A percentile compares a stretch with the other conserved stretches of the same genome.
phyloP scores from a whole-genome alignment of 2,888 invertebrate species.

The Acleris literana region DNA sequence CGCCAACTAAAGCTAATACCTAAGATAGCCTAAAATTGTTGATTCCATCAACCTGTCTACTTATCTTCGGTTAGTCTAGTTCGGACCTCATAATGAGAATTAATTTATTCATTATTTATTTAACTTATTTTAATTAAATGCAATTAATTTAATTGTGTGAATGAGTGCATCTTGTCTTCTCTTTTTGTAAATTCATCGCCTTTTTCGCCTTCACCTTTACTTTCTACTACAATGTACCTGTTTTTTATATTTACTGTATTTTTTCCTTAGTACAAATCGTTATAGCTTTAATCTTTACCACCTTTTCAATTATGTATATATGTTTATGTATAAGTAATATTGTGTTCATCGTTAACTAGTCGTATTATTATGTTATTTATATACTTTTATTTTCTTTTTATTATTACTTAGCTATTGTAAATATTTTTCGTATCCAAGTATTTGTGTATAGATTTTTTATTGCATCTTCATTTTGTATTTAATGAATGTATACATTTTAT shows the following conservation, averaged over 20 bases:
- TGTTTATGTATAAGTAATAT: constrained; percentile 49
- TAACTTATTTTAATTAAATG: constrained; percentile 64
- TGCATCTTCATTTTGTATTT: constrained; percentile 60
- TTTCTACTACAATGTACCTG: constrained; percentile 65
- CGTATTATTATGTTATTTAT: constrained; percentile 42
- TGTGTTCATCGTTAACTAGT: constrained; percentile 62
- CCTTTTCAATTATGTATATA: constrained; percentile 39
- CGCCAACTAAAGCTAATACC: constrained; percentile 75
- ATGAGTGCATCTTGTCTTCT: constrained; percentile 71
- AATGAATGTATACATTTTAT: constrained; percentile 34
- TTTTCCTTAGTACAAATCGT: constrained; percentile 64
- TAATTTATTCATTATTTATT: constrained; percentile 79
- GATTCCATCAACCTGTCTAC: constrained; percentile 35
- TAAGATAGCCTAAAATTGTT: constrained; percentile 52
- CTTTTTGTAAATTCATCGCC: constrained; percentile 38
- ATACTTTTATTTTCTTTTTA: constrained; percentile 38
- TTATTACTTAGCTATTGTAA: constrained; percentile 69
- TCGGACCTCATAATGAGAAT: constrained; percentile 72
- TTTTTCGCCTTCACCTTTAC: constrained; percentile 37
- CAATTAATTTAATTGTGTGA: constrained; percentile 51
- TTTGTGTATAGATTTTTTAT: constrained; percentile 74
- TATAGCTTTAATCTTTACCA: constrained; percentile 65
- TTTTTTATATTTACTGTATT: constrained; percentile 53
- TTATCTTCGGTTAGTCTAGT: constrained; percentile 58
- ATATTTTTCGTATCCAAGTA: constrained; percentile 72